Percentiles rank a stretch among this genome's conserved stretches.
Evolutionary conservation across 2,888 invertebrate species (phyloP).

Genomic region (Hirudinaria manillensis): DNA sequence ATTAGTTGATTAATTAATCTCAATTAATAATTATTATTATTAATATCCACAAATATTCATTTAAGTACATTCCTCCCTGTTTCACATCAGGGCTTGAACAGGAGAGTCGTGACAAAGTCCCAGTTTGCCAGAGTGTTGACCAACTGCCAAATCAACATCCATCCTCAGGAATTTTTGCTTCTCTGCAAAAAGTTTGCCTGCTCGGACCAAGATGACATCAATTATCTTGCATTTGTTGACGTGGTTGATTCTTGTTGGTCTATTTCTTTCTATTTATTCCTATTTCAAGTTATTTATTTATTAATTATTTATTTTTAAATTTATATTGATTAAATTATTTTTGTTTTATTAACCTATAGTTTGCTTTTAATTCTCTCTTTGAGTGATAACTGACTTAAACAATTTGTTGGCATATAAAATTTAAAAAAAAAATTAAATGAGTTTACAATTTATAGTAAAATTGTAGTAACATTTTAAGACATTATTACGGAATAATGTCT

Average conservation of each 20-base stretch:
- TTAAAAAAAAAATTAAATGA: no score
- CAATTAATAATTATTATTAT: no score
- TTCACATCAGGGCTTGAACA: slow-evolving; percentile 49
- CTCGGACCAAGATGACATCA: slow-evolving; percentile 51
- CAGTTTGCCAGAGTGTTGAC: slow-evolving; percentile 54
- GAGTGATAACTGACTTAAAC: no score
- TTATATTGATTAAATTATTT: not conserved
- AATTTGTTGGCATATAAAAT: no score
- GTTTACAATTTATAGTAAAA: no score
- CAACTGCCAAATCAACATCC: slow-evolving; percentile 50
- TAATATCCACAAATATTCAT: not conserved
- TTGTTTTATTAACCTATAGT: not conserved
- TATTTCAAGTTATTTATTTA: not conserved
- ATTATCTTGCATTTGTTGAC: slow-evolving; percentile 55
- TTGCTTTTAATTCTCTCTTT: no score
- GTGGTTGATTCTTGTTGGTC: slow-evolving; percentile 51
- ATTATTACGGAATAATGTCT: no score
- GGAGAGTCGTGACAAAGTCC: slow-evolving; percentile 50
- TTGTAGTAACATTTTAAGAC: no score
- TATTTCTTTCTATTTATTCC: not conserved
- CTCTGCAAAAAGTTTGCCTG: slow-evolving; percentile 52
- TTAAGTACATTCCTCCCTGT: not conserved
- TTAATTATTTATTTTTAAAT: no score
- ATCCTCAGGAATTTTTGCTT: slow-evolving; percentile 49
- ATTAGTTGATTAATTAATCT: no score